phyloP scores from a whole-genome alignment of 2,888 invertebrate genomes.

The Galerucella pusilla region DNA sequence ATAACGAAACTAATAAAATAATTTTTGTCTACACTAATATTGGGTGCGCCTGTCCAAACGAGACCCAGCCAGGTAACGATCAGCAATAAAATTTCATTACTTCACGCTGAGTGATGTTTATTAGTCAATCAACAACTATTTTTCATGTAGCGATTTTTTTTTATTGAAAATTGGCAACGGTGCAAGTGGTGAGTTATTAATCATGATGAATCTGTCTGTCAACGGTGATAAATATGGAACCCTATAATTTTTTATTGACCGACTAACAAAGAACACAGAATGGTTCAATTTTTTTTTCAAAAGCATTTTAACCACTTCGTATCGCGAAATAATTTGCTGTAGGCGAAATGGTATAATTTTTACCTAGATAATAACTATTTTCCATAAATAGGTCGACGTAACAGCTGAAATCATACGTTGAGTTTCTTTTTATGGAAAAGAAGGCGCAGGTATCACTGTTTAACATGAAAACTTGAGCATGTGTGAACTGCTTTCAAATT shows the following conservation, averaged over 20 bases:
- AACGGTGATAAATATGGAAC: slow-evolving; percentile 55
- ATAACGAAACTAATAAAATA: too few relatives aligned
- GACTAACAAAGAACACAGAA: slow-evolving; percentile 14
- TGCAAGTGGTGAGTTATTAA: slow-evolving; percentile 52
- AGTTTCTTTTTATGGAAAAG: too few relatives aligned
- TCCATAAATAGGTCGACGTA: neutral
- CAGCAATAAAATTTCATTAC: too few relatives aligned
- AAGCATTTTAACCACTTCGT: neutral
- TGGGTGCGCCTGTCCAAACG: too few relatives aligned
- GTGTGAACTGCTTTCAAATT: too few relatives aligned
- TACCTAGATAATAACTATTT: neutral
- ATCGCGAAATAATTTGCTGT: neutral
- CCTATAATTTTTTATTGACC: slow-evolving; percentile 55
- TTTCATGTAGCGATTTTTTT: neutral
- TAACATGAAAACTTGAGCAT: too few relatives aligned
- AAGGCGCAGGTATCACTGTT: too few relatives aligned
- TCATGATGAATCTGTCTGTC: slow-evolving; percentile 60
- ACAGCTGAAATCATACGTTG: neutral
- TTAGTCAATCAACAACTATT: neutral
- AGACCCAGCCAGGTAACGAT: too few relatives aligned
- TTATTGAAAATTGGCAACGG: neutral
- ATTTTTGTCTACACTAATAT: too few relatives aligned
- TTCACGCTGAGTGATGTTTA: too few relatives aligned
- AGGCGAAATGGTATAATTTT: neutral
- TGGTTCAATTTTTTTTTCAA: slow-evolving; percentile 5